These are phyloP conservation scores for Acomys russatus DNA, from an alignment of 2,797 vertebrate genomes.

Conservation along the genomic window DNA sequence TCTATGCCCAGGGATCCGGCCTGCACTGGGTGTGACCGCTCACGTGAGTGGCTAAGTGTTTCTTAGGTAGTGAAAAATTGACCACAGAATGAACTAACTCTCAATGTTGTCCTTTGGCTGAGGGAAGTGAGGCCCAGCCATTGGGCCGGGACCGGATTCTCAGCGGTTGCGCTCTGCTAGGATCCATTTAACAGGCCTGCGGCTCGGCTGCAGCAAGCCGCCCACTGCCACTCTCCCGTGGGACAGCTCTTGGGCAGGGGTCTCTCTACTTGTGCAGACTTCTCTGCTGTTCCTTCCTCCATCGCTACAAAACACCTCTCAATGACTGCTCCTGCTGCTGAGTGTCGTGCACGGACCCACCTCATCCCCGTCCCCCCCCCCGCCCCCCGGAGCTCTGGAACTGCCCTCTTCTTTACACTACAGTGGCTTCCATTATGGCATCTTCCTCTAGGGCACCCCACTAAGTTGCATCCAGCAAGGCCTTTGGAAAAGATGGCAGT, in stretches of 20 bases:
- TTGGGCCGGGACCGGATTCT: background rate
- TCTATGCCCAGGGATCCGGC: background rate
- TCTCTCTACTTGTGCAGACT: background rate
- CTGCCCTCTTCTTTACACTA: background rate
- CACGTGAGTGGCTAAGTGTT: constrained; percentile 58
- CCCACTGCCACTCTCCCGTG: background rate
- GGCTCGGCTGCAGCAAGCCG: background rate
- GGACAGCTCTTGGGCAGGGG: background rate
- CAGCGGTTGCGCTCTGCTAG: background rate
- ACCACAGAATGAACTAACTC: constrained; percentile 85
- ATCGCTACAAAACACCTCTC: too few relatives aligned
- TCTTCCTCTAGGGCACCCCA: too few relatives aligned
- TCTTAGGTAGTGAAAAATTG: constrained; percentile 82
- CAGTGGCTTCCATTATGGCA: background rate
- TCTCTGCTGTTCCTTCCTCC: background rate
- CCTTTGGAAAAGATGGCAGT: background rate
- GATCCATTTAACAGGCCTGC: background rate
- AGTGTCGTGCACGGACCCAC: background rate
- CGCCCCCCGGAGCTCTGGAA: background rate
- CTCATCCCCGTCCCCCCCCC: too few relatives aligned
- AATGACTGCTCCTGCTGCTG: background rate
- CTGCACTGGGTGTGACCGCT: constrained; percentile 47
- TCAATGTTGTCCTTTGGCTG: constrained; percentile 83
- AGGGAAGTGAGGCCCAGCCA: constrained; percentile 19
- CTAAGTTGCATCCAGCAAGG: background rate